These are phyloP conservation scores for Sipunculus nudus DNA, from an alignment of 2,888 invertebrate genomes.

Conservation along the genomic window DNA sequence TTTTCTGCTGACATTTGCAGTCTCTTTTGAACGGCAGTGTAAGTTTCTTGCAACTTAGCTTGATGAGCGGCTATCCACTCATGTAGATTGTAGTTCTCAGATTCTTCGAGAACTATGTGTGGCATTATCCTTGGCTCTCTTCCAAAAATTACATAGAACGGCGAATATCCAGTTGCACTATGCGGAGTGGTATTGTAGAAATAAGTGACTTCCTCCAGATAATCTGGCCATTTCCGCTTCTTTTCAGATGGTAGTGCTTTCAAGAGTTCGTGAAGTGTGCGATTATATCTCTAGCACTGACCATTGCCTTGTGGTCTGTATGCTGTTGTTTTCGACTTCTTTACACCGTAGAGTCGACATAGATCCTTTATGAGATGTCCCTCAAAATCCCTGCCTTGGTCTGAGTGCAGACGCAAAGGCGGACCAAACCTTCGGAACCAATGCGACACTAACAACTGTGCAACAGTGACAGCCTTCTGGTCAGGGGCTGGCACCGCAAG, in stretches of 20 bases:
- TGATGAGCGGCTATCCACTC: too few species aligned
- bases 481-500: constrained; percentile 21
- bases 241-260: constrained; percentile 24
- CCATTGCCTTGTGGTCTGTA: constrained; percentile 24
- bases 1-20: too few species aligned
- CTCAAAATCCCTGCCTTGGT: constrained; percentile 24
- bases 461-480: constrained; percentile 21
- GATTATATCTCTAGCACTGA: constrained; percentile 22
- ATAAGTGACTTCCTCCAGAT: constrained; percentile 12
- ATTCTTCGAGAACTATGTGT: too few species aligned
- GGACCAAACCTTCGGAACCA: constrained; percentile 25
- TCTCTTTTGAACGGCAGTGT: too few species aligned
- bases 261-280: constrained; percentile 32
- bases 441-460: constrained; percentile 12
- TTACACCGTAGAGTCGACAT: constrained; percentile 29
- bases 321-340: constrained; percentile 23
- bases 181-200: too few species aligned
- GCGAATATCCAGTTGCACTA: too few species aligned
- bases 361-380: constrained; percentile 11
- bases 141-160: too few species aligned
- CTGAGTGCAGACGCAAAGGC: constrained; percentile 16
- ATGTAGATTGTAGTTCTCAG: too few species aligned
- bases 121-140: too few species aligned
- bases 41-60: too few species aligned
- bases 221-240: constrained; percentile 34